Evolutionary conservation across 2,888 invertebrate genomes (phyloP).

Genomic region (Nineta flava): DNA sequence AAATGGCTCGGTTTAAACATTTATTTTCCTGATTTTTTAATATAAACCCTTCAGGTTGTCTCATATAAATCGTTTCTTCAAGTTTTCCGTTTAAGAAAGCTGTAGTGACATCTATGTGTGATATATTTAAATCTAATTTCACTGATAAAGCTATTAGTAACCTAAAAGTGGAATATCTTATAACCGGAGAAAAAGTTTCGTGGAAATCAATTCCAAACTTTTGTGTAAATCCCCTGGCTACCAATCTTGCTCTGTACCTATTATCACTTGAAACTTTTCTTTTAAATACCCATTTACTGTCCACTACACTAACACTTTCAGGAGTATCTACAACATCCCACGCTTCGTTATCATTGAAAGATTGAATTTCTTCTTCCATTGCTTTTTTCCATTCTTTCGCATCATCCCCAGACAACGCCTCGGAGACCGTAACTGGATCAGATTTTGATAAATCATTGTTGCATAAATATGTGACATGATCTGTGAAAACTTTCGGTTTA

Average conservation of each 20-base stretch:
- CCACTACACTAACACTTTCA: background rate
- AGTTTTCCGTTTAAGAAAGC: too few relatives aligned
- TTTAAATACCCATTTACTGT: background rate
- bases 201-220: slow-evolving; percentile 8
- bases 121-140: too few relatives aligned
- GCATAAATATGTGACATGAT: background rate
- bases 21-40: too few relatives aligned
- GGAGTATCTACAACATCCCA: background rate
- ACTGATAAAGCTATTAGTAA: too few relatives aligned
- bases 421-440: background rate
- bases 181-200: too few relatives aligned
- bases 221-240: slow-evolving; percentile 1
- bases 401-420: background rate
- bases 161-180: too few relatives aligned
- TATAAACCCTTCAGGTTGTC: too few relatives aligned
- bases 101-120: too few relatives aligned
- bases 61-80: too few relatives aligned
- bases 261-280: background rate
- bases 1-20: too few relatives aligned
- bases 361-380: background rate
- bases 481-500: background rate
- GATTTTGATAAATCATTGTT: background rate
- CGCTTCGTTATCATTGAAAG: background rate
- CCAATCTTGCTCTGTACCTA: background rate
- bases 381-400: background rate